These are phyloP conservation scores for Apis laboriosa DNA, from an alignment of 1,140 invertebrate genomes.

Conservation along the genomic window DNA sequence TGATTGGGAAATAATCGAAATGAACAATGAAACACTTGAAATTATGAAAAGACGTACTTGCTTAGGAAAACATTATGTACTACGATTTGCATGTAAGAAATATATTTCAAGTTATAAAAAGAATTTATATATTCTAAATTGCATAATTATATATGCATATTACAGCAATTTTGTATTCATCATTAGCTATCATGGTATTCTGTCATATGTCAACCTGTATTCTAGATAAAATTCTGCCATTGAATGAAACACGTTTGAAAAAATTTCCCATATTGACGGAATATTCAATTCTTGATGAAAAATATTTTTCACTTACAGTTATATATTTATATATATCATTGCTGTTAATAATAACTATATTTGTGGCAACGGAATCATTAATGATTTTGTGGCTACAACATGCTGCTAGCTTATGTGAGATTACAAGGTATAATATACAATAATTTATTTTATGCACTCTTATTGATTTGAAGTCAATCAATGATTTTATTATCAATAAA, in stretches of 20 bases:
- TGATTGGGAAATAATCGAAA: background rate
- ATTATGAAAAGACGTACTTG: background rate
- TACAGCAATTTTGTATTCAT: background rate
- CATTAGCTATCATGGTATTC: no score
- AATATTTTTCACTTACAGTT: background rate
- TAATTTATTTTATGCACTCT: background rate
- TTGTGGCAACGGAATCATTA: background rate
- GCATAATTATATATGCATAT: background rate
- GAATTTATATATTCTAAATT: background rate
- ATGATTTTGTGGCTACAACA: conserved; percentile 24
- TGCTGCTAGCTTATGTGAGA: conserved; percentile 16
- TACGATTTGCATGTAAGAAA: background rate
- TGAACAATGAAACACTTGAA: background rate
- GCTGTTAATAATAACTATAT: background rate
- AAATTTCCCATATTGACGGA: background rate
- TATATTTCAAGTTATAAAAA: background rate
- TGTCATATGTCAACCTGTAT: background rate
- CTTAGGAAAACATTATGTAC: background rate
- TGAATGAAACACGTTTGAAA: background rate
- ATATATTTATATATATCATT: background rate
- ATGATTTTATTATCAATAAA: background rate
- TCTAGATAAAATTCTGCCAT: background rate
- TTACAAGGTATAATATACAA: conserved; percentile 24
- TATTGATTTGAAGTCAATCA: background rate
- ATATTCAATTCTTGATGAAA: conserved; percentile 22